Evolutionary conservation across 2,113 vertebrate species (phyloP).

Genomic region (Ivindomyrus marchei): DNA sequence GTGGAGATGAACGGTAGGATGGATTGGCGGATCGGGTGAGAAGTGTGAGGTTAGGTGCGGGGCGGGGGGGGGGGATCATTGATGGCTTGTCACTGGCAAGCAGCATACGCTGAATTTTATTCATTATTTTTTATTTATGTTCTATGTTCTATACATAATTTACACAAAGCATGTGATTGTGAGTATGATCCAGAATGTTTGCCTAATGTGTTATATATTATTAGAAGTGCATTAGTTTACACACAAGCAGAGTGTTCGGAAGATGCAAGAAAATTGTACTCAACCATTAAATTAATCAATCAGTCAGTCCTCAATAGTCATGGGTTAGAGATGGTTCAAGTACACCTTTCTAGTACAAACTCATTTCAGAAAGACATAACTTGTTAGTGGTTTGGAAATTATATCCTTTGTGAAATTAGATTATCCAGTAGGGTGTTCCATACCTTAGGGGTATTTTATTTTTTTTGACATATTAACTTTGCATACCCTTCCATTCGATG

Average conservation of each 20-base stretch:
- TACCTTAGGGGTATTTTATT: not conserved
- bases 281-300: not conserved
- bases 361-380: not conserved
- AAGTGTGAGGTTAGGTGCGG: not conserved
- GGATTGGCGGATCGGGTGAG: not conserved
- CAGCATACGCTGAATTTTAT: not conserved
- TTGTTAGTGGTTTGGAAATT: not conserved
- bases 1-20: not conserved
- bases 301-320: not conserved
- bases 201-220: not conserved
- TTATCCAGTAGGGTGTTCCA: not conserved
- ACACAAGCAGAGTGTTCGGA: not conserved
- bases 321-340: not conserved
- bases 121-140: not conserved
- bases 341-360: not conserved
- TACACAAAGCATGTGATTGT: not conserved
- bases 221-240: not conserved
- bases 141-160: not conserved
- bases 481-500: not conserved
- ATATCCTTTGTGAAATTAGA: not conserved
- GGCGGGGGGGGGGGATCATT: not conserved
- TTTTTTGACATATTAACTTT: not conserved
- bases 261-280: not conserved
- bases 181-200: not conserved
- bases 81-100: not conserved